These are phyloP conservation scores for Steatocranus sp. DNA, from an alignment of 2,797 vertebrate genomes.

Conservation along the genomic window DNA sequence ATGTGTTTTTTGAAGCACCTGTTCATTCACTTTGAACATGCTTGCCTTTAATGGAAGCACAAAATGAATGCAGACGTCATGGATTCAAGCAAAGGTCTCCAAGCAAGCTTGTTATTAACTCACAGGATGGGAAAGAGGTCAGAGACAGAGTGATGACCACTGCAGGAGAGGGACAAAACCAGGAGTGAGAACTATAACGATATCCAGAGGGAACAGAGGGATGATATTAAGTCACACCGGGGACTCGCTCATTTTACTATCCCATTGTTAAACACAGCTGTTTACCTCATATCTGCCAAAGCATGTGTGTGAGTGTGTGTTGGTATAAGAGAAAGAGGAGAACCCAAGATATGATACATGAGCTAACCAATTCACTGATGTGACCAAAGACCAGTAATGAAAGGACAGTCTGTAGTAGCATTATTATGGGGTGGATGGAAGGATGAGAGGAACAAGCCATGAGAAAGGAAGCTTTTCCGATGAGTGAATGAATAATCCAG, in stretches of 20 bases:
- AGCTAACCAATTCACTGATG: conserved; percentile 4
- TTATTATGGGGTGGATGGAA: not conserved
- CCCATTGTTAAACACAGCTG: not conserved
- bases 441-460: not conserved
- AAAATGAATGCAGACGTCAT: not conserved
- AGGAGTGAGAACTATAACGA: not conserved
- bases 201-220: not conserved
- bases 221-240: not conserved
- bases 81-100: not conserved
- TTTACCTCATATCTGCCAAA: not conserved
- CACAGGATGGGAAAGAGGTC: not conserved
- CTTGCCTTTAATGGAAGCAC: not conserved
- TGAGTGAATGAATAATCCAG: not conserved
- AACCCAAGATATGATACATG: not conserved
- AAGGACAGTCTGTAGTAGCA: not conserved
- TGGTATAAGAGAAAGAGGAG: not conserved
- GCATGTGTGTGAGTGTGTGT: not conserved
- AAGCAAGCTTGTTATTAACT: not conserved
- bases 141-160: not conserved
- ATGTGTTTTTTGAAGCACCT: not conserved
- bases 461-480: not conserved
- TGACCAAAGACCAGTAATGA: not conserved
- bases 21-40: not conserved
- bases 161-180: not conserved
- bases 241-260: not conserved